phyloP scores from a whole-genome alignment of 2,113 vertebrate genomes.

The Penelope pileata region DNA sequence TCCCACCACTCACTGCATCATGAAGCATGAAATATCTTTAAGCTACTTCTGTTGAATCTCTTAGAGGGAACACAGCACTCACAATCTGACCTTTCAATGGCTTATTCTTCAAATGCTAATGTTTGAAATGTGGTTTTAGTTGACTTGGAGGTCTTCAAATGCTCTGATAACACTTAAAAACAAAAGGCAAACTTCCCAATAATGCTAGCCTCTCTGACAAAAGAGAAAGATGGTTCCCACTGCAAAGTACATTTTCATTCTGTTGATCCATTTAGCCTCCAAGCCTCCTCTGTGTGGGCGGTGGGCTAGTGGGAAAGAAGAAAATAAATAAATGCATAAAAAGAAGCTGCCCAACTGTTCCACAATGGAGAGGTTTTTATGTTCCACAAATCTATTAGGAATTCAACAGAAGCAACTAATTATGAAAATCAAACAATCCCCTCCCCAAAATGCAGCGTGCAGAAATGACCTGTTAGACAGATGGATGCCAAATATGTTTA shows the following conservation, averaged over 20 bases:
- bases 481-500: conserved; percentile 17
- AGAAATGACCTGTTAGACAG: conserved; percentile 60
- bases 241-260: neutral
- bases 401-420: conserved; percentile 67
- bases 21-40: neutral
- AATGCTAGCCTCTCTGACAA: neutral
- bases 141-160: neutral
- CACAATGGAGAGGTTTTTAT: conserved; percentile 28
- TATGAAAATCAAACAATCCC: conserved; percentile 29
- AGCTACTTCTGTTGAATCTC: neutral
- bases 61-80: neutral
- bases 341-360: conserved; percentile 18
- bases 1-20: neutral
- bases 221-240: neutral
- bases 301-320: neutral
- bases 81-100: neutral
- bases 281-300: neutral
- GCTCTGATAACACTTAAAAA: neutral
- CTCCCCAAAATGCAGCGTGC: neutral
- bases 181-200: neutral
- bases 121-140: neutral
- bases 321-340: neutral
- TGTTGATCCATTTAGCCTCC: neutral
- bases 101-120: neutral
- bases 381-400: conserved; percentile 28